phyloP scores from a whole-genome alignment of 2,797 vertebrate genomes.

The Tympanoctomys barrerae region DNA sequence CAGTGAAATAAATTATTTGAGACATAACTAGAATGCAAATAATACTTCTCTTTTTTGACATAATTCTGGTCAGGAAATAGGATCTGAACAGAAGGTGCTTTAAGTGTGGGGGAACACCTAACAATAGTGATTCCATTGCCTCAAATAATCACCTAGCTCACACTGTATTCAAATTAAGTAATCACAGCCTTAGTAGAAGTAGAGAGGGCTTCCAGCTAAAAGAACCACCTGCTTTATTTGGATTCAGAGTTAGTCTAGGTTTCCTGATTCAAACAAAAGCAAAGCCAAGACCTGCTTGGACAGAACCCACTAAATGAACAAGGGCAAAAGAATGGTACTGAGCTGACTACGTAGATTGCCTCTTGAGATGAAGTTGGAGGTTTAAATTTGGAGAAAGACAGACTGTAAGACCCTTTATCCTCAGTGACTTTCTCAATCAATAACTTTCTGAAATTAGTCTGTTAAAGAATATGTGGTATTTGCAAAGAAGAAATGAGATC shows the following conservation, averaged over 20 bases:
- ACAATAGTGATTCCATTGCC: neutral
- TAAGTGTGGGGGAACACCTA: neutral
- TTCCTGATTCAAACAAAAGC: slow-evolving; percentile 29
- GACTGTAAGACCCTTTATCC: neutral
- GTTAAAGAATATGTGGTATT: slow-evolving; percentile 10
- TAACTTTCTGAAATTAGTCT: neutral
- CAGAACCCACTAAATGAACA: neutral
- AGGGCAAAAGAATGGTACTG: too few species aligned
- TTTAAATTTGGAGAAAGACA: neutral
- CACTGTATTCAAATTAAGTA: neutral
- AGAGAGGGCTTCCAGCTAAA: neutral
- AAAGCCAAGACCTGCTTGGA: neutral
- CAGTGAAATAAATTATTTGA: slow-evolving; percentile 14
- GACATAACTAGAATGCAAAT: neutral
- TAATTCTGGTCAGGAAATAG: neutral
- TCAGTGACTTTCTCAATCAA: neutral
- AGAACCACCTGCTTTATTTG: neutral
- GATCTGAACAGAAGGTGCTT: slow-evolving; percentile 4
- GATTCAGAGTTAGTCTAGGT: neutral
- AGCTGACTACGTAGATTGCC: neutral
- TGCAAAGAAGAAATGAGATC: slow-evolving; percentile 50
- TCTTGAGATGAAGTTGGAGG: neutral
- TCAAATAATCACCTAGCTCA: neutral
- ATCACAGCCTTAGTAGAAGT: neutral
- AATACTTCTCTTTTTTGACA: slow-evolving; percentile 4